These are phyloP conservation scores for Halocynthia roretzi DNA, from an alignment of 23 tunicate genomes.

Conservation along the genomic window DNA sequence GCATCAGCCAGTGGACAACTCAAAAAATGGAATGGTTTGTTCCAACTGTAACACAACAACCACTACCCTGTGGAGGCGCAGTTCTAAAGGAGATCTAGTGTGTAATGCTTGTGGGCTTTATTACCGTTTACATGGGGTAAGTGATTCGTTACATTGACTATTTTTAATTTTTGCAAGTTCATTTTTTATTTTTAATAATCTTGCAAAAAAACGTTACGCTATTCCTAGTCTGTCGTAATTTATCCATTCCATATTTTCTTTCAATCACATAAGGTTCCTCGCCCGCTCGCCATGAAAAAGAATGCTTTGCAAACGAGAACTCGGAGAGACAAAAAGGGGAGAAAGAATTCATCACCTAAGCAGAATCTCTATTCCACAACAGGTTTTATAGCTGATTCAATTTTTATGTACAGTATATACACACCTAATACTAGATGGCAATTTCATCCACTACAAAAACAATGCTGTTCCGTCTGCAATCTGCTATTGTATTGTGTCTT, in stretches of 20 bases:
- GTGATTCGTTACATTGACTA: background rate
- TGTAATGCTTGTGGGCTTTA: conserved; percentile 30
- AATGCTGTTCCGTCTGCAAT: too few species aligned
- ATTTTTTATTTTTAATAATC: background rate
- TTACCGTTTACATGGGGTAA: conserved; percentile 26
- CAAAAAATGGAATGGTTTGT: conserved; percentile 3
- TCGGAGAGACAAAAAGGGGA: conserved; percentile 10
- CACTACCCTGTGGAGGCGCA: conserved; percentile 21
- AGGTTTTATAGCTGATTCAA: background rate
- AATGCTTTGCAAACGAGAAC: conserved; percentile 27
- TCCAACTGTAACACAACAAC: conserved; percentile 6
- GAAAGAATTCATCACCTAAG: conserved; percentile 17
- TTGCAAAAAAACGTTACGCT: background rate
- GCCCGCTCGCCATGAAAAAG: conserved; percentile 26
- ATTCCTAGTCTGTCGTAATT: background rate
- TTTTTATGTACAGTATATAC: too few species aligned
- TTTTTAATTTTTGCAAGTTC: background rate
- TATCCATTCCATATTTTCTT: background rate
- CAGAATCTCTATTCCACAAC: conserved; percentile 5
- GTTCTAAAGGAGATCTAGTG: conserved; percentile 17
- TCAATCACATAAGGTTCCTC: conserved; percentile 8
- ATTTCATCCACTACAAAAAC: too few species aligned
- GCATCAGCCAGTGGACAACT: too few species aligned
- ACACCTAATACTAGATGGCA: too few species aligned
- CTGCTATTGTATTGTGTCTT: too few species aligned